A percentile compares a stretch with the other conserved stretches of the same genome.
These are phyloP conservation scores for Acanthosoma haemorrhoidale DNA, from an alignment of 2,888 invertebrate species.

Conservation along the genomic window DNA sequence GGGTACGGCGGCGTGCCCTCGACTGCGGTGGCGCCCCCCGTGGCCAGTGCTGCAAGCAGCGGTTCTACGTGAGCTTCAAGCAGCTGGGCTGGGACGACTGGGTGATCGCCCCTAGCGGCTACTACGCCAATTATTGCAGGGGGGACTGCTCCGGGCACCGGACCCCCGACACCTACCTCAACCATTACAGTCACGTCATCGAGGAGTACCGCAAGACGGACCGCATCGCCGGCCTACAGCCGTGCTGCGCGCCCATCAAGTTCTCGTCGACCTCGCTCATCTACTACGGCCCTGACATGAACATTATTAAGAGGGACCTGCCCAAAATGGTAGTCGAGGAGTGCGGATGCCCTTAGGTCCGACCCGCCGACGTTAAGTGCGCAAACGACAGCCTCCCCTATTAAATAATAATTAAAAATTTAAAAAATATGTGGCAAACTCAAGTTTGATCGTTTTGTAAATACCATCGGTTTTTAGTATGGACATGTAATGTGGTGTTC, in stretches of 20 bases:
- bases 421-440: too few relatives aligned
- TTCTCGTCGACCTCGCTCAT: constrained; percentile 89
- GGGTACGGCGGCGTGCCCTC: constrained; percentile 74
- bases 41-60: constrained; percentile 80
- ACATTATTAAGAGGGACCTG: constrained; percentile 87
- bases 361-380: not conserved
- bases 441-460: constrained; percentile 11
- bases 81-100: constrained; percentile 92
- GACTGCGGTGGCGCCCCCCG: constrained; percentile 69
- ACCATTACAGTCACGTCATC: constrained; percentile 79
- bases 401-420: not conserved
- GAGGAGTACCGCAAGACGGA: constrained; percentile 80
- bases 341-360: constrained; percentile 82
- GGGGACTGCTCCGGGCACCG: constrained; percentile 76
- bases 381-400: not conserved
- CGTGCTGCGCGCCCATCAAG: constrained; percentile 87
- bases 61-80: constrained; percentile 86
- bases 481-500: not conserved
- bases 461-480: constrained; percentile 23
- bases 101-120: constrained; percentile 85
- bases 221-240: constrained; percentile 70
- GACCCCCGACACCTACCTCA: constrained; percentile 75
- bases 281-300: constrained; percentile 83
- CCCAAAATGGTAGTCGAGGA: constrained; percentile 95
- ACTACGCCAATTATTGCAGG: constrained; percentile 89